Percentiles rank a stretch among this genome's conserved stretches.
Evolutionary conservation across 2,888 invertebrate species (phyloP).

Genomic region (Pyralis farinalis): DNA sequence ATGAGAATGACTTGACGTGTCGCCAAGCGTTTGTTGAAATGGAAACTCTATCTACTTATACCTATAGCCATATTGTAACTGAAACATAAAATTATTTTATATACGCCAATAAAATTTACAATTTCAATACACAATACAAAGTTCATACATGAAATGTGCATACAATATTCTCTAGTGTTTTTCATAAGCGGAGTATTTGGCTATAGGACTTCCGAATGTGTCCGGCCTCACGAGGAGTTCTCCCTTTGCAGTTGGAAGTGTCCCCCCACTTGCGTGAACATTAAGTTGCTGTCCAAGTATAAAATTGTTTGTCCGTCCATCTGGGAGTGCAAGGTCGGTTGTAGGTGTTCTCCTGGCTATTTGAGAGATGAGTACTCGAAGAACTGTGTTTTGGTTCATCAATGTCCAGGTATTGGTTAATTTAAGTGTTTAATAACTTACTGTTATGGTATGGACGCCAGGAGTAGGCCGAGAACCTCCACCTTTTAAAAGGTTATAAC

Average conservation of each 20-base stretch:
- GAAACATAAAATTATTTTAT: background rate
- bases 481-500: no score
- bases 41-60: no score
- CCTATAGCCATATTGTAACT: no score
- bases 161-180: background rate
- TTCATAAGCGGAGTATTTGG: constrained; percentile 8
- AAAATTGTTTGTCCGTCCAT: constrained; percentile 36
- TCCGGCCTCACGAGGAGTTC: constrained; percentile 50
- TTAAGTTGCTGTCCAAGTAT: constrained; percentile 31
- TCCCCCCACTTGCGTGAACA: constrained; percentile 64
- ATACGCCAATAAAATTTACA: background rate
- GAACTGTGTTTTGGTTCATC: constrained; percentile 46
- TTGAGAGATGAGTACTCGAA: constrained; percentile 59
- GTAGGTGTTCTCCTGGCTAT: constrained; percentile 58
- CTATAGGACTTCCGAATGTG: constrained; percentile 52
- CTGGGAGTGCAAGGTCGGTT: constrained; percentile 65
- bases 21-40: no score
- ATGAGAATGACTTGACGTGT: no score
- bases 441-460: no score
- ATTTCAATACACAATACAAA: background rate
- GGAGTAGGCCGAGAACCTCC: no score
- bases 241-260: constrained; percentile 64
- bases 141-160: background rate
- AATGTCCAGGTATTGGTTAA: constrained; percentile 47
- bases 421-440: no score